A percentile compares a stretch with the other conserved stretches of the same genome.
Conservation (phyloP, 92 coral and sea anemone species). For the Diadumene lineata region DNA sequence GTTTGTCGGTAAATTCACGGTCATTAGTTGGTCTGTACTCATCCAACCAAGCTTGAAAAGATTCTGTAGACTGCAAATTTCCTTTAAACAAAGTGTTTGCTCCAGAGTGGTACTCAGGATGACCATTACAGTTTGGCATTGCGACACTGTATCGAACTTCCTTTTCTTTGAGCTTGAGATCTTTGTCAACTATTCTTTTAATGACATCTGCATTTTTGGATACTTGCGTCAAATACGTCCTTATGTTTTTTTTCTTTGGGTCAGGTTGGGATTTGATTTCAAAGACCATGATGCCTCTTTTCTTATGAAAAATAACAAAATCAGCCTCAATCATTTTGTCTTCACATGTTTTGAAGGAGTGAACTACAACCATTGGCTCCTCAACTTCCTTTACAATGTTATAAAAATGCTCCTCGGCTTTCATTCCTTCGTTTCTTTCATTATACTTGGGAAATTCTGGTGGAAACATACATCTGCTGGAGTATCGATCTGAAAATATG, state of each 20-base stretch:
- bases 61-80: neutral
- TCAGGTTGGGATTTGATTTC: neutral
- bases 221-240: neutral
- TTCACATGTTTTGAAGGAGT: neutral
- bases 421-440: neutral
- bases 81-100: neutral
- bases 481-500: neutral
- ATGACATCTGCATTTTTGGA: neutral
- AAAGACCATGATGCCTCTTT: neutral
- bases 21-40: neutral
- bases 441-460: neutral
- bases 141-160: neutral
- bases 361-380: constrained; percentile 1
- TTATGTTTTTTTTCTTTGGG: neutral
- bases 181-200: neutral
- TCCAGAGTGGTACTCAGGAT: neutral
- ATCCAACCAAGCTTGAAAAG: neutral
- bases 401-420: neutral
- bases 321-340: neutral
- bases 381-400: neutral
- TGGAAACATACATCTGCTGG: neutral
- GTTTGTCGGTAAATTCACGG: neutral
- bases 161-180: neutral
- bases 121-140: neutral
- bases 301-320: neutral